A percentile compares a stretch with the other conserved stretches of the same genome.
Conservation (phyloP, 2,113 vertebrate genomes). For the Mus spicilegus region DNA sequence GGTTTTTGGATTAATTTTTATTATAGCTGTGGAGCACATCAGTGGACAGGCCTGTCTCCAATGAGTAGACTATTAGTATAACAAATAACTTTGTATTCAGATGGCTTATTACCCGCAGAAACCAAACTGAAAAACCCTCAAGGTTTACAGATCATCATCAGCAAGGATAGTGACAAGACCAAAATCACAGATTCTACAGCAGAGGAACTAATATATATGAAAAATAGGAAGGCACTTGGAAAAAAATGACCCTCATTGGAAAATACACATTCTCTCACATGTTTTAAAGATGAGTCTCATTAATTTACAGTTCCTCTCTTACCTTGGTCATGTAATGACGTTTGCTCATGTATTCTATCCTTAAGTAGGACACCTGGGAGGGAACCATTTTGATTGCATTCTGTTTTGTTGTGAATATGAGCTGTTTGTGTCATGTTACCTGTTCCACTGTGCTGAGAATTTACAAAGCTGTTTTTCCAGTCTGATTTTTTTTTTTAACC, state of each 20-base stretch:
- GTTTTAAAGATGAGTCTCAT: background rate
- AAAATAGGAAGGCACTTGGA: slow-evolving; percentile 10
- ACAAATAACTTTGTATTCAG: background rate
- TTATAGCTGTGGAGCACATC: background rate
- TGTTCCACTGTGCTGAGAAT: background rate
- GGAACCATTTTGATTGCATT: background rate
- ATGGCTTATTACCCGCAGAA: background rate
- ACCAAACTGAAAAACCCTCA: background rate
- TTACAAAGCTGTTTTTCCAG: background rate
- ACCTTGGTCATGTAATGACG: background rate
- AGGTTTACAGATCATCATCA: background rate
- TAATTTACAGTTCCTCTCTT: background rate
- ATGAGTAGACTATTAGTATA: background rate
- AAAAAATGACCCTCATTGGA: background rate
- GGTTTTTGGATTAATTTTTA: background rate
- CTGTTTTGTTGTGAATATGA: background rate
- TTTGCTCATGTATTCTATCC: background rate
- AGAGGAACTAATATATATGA: background rate
- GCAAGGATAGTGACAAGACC: background rate
- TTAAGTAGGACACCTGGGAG: background rate
- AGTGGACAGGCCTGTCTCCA: background rate
- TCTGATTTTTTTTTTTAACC: background rate
- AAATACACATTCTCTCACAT: background rate
- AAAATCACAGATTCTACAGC: background rate
- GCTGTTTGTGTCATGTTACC: background rate